phyloP scores from a whole-genome alignment of 2,113 vertebrate species.

The Oncorhynchus tshawytscha region DNA sequence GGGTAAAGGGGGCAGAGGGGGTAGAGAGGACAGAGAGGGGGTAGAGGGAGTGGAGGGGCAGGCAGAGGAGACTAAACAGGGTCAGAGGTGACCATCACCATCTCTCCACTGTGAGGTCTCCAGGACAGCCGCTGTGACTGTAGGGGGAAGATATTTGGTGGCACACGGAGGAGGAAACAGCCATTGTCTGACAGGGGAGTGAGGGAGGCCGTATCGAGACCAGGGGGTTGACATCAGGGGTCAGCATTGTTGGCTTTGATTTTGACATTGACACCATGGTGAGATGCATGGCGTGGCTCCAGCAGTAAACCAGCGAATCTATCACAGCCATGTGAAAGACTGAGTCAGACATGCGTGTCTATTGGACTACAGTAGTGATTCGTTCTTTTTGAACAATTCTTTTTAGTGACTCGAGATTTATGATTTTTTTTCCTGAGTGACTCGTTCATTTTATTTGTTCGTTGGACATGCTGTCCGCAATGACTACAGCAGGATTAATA shows the following conservation, averaged over 20 bases:
- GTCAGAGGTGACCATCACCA: constrained; percentile 56
- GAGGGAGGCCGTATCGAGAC: not conserved
- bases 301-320: constrained; percentile 57
- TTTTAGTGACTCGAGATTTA: too few relatives aligned
- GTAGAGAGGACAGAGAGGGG: too few relatives aligned
- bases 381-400: too few relatives aligned
- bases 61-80: constrained; percentile 54
- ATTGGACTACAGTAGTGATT: not conserved
- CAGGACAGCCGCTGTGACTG: constrained; percentile 40
- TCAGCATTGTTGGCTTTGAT: constrained; percentile 5
- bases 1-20: not conserved
- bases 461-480: too few relatives aligned
- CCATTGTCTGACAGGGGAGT: constrained; percentile 20
- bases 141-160: constrained; percentile 48
- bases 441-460: too few relatives aligned
- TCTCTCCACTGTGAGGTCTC: constrained; percentile 22
- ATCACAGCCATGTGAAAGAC: constrained; percentile 46
- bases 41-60: not conserved
- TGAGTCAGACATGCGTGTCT: constrained; percentile 29
- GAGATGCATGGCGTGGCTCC: constrained; percentile 14
- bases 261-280: constrained; percentile 6
- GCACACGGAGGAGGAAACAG: constrained; percentile 29
- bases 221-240: not conserved
- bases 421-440: too few relatives aligned
- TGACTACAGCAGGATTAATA: too few relatives aligned